Percentiles rank a stretch among this genome's conserved stretches.
Conservation (phyloP, 2,888 invertebrate species). For the Macrophya annulata region DNA sequence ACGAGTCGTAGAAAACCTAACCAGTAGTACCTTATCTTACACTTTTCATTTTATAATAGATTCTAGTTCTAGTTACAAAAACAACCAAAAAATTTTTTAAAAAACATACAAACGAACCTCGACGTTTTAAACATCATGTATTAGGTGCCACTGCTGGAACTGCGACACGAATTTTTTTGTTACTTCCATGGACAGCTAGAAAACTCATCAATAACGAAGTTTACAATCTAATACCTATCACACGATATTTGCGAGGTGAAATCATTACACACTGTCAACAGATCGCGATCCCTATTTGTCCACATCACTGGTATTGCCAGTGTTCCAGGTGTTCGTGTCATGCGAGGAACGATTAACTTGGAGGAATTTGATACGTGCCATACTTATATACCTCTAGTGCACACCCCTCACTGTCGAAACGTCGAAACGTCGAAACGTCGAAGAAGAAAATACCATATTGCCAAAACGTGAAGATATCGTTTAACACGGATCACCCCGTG, state of each 20-base stretch:
- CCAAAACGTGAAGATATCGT: neutral
- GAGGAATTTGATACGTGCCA: neutral
- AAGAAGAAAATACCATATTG: constrained; percentile 21
- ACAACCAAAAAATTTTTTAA: too few species aligned
- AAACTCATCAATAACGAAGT: constrained; percentile 33
- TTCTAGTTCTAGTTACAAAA: neutral
- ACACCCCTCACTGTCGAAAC: neutral
- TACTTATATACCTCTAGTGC: neutral
- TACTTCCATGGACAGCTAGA: neutral
- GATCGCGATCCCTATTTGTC: constrained; percentile 30
- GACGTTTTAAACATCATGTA: constrained; percentile 2
- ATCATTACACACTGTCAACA: constrained; percentile 32
- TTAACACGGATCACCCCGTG: constrained; percentile 15
- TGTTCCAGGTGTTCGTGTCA: constrained; percentile 47
- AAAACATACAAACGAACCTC: neutral
- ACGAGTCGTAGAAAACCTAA: constrained; percentile 30
- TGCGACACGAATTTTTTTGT: neutral
- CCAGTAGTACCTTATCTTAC: constrained; percentile 7
- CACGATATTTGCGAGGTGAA: neutral
- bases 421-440: constrained; percentile 7
- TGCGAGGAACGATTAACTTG: constrained; percentile 43
- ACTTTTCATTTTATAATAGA: constrained; percentile 42
- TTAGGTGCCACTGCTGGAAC: neutral
- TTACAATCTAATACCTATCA: constrained; percentile 25
- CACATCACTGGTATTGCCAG: constrained; percentile 27